phyloP scores from a whole-genome alignment of 53 echinoderm and acorn worm species.

The Patiria pectinifera region DNA sequence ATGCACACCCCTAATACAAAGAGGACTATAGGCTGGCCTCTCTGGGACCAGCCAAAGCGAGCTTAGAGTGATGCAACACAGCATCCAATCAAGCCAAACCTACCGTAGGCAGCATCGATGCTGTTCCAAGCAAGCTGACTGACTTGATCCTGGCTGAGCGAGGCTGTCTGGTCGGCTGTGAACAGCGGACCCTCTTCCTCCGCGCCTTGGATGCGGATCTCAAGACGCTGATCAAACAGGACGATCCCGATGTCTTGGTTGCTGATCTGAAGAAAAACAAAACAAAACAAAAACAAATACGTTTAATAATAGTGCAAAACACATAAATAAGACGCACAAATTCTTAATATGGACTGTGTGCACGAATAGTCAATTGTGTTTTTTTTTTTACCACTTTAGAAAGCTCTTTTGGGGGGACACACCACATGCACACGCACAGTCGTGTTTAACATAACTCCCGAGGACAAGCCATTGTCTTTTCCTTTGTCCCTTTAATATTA shows the following conservation, averaged over 20 bases:
- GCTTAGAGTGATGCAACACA: neutral
- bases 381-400: too few species aligned
- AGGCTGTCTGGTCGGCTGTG: neutral
- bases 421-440: too few species aligned
- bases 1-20: too few species aligned
- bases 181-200: slow-evolving; percentile 51
- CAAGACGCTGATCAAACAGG: slow-evolving; percentile 8
- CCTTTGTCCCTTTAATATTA: too few species aligned
- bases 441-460: too few species aligned
- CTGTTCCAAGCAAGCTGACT: slow-evolving; percentile 34
- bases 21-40: too few species aligned
- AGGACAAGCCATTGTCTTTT: too few species aligned
- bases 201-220: slow-evolving; percentile 59
- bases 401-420: too few species aligned
- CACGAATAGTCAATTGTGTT: too few species aligned
- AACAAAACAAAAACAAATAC: neutral
- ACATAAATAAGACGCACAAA: too few species aligned
- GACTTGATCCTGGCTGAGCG: neutral
- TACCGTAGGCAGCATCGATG: slow-evolving; percentile 68
- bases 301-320: neutral
- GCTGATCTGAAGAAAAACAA: slow-evolving; percentile 21
- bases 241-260: slow-evolving; percentile 67
- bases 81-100: neutral
- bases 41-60: too few species aligned
- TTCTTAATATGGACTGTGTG: too few species aligned